Evolutionary conservation across 2,113 vertebrate species (phyloP).

Genomic region (Toxostoma redivivum): DNA sequence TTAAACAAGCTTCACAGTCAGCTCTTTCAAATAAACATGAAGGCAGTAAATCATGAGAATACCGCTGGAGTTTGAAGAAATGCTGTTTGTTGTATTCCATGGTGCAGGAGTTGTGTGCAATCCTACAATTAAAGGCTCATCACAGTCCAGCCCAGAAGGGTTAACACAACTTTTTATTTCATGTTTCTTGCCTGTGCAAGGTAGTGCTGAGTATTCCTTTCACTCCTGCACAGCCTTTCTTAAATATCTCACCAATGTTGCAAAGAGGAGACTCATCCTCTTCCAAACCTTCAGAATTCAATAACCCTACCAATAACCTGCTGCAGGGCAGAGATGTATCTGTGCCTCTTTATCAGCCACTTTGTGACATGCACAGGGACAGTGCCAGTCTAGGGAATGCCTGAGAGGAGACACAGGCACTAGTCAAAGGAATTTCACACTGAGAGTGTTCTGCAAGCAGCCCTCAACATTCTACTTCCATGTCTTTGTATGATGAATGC

Average conservation of each 20-base stretch:
- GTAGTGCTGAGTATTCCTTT: not conserved
- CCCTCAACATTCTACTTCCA: not conserved
- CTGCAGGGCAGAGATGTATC: not conserved
- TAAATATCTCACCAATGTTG: not conserved
- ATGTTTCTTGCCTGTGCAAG: not conserved
- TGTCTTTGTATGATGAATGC: not conserved
- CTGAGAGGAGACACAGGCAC: not conserved
- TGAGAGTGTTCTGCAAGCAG: not conserved
- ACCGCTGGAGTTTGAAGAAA: not conserved
- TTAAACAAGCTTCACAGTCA: not conserved
- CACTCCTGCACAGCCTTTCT: not conserved
- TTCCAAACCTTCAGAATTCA: not conserved
- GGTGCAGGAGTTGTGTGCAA: not conserved
- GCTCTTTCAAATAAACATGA: conserved; percentile 23
- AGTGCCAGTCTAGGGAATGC: not conserved
- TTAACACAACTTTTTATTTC: not conserved
- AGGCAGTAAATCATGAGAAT: not conserved
- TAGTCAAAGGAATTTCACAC: not conserved
- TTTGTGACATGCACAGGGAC: not conserved
- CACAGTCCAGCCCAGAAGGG: not conserved
- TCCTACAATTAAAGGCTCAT: not conserved
- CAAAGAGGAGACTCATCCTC: not conserved
- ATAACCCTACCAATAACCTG: not conserved
- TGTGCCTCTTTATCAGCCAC: not conserved
- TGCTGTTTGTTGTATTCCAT: not conserved